These are phyloP conservation scores for Aphis craccivora DNA, from an alignment of 1,140 invertebrate genomes.

Conservation along the genomic window DNA sequence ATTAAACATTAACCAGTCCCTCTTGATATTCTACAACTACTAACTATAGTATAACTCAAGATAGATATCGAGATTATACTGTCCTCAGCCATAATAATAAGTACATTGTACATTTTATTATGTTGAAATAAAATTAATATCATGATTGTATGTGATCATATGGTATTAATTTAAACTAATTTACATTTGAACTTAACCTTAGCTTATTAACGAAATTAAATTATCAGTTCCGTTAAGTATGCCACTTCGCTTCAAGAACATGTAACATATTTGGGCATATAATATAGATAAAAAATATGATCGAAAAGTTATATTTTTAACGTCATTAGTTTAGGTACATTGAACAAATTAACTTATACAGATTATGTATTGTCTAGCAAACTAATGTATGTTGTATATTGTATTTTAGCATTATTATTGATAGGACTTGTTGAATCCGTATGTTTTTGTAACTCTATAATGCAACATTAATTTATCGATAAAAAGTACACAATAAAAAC, in stretches of 20 bases:
- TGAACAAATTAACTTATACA: neutral
- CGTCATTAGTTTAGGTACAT: neutral
- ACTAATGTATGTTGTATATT: too few relatives aligned
- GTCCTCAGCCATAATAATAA: neutral
- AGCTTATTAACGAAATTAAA: neutral
- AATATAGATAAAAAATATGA: neutral
- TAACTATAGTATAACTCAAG: neutral
- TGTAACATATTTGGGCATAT: neutral
- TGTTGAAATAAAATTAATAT: neutral
- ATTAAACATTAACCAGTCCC: neutral
- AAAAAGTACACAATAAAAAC: neutral
- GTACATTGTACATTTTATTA: neutral
- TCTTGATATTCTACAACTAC: neutral
- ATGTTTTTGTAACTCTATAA: neutral
- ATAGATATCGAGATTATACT: neutral
- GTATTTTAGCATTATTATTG: neutral
- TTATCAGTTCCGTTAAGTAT: slow-evolving; percentile 24
- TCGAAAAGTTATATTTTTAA: neutral
- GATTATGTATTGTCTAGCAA: neutral
- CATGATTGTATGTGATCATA: neutral
- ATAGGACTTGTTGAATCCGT: neutral
- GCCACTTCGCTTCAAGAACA: neutral
- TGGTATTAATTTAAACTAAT: neutral
- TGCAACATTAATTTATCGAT: neutral
- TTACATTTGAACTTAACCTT: neutral